Conservation (phyloP, 2,888 invertebrate species). For the Drosophila lutescens region DNA sequence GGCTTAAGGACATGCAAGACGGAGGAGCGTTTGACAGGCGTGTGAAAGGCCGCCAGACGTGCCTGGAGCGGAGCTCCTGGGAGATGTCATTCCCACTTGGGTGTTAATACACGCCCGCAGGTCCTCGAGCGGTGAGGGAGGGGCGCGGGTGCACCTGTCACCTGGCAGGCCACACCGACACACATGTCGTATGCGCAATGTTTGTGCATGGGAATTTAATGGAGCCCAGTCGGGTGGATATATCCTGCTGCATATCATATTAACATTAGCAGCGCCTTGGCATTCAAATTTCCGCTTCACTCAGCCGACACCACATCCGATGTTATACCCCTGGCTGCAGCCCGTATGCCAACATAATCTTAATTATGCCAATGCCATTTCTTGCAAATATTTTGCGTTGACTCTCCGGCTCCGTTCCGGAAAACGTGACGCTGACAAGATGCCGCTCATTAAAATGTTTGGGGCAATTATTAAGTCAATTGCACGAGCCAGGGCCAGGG, state of each 20-base stretch:
- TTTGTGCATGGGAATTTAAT: constrained; percentile 53
- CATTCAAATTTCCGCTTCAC: constrained; percentile 70
- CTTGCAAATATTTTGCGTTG: constrained; percentile 63
- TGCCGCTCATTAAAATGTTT: constrained; percentile 75
- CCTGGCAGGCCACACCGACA: constrained; percentile 30
- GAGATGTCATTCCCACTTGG: constrained; percentile 46
- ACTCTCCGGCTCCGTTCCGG: constrained; percentile 37
- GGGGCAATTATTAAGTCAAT: constrained; percentile 58
- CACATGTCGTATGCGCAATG: constrained; percentile 47
- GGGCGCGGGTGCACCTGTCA: constrained; percentile 53
- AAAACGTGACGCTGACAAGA: constrained; percentile 58
- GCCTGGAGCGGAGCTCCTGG: constrained; percentile 21
- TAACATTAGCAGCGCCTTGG: constrained; percentile 58
- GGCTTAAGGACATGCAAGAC: constrained; percentile 3
- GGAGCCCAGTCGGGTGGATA: constrained; percentile 27
- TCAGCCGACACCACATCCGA: constrained; percentile 11
- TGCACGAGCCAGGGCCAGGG: constrained; percentile 28
- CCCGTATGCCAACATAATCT: constrained; percentile 35
- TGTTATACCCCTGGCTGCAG: neutral
- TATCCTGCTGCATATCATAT: constrained; percentile 47
- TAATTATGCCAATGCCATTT: constrained; percentile 64
- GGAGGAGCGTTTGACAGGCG: constrained; percentile 46
- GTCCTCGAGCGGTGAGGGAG: neutral
- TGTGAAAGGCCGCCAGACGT: constrained; percentile 47
- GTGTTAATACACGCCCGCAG: constrained; percentile 61